These are phyloP conservation scores for Lamproptera curius DNA, from an alignment of 2,888 invertebrate species.

Conservation along the genomic window DNA sequence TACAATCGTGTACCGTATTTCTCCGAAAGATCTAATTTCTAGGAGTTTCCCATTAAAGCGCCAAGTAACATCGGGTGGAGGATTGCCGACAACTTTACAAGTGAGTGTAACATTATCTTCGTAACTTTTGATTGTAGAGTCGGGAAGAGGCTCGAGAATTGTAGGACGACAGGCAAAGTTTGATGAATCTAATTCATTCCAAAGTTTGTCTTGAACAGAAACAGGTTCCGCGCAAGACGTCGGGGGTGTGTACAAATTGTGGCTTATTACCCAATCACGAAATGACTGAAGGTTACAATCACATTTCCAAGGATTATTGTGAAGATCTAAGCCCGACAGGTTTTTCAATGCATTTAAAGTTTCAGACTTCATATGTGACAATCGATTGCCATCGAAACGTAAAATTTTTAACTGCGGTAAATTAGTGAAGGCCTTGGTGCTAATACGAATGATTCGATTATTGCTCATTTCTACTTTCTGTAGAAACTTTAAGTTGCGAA, in stretches of 20 bases:
- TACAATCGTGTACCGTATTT: slow-evolving; percentile 68
- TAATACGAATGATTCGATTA: slow-evolving; percentile 85
- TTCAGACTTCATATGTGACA: slow-evolving; percentile 83
- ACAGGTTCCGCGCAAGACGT: slow-evolving; percentile 86
- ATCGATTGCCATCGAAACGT: slow-evolving; percentile 86
- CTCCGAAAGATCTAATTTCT: slow-evolving; percentile 70
- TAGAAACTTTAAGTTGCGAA: slow-evolving; percentile 84
- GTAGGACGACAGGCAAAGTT: slow-evolving; percentile 91
- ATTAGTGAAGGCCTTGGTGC: slow-evolving; percentile 83
- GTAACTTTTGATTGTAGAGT: slow-evolving; percentile 80
- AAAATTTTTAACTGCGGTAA: slow-evolving; percentile 83
- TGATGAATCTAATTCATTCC: slow-evolving; percentile 84
- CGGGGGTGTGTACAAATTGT: slow-evolving; percentile 86
- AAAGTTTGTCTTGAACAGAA: slow-evolving; percentile 82
- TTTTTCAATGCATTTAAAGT: slow-evolving; percentile 83
- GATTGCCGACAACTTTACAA: slow-evolving; percentile 87
- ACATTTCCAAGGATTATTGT: slow-evolving; percentile 93
- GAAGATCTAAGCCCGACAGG: slow-evolving; percentile 85
- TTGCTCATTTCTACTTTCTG: slow-evolving; percentile 88
- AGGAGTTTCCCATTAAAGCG: slow-evolving; percentile 81
- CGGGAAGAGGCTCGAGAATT: slow-evolving; percentile 81
- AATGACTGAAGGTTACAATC: slow-evolving; percentile 90
- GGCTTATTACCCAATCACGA: slow-evolving; percentile 85
- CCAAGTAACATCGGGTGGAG: slow-evolving; percentile 87
- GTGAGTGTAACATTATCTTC: slow-evolving; percentile 85